Evolutionary conservation across 2,113 vertebrate species (phyloP).

Genomic region (Theristicus caerulescens): DNA sequence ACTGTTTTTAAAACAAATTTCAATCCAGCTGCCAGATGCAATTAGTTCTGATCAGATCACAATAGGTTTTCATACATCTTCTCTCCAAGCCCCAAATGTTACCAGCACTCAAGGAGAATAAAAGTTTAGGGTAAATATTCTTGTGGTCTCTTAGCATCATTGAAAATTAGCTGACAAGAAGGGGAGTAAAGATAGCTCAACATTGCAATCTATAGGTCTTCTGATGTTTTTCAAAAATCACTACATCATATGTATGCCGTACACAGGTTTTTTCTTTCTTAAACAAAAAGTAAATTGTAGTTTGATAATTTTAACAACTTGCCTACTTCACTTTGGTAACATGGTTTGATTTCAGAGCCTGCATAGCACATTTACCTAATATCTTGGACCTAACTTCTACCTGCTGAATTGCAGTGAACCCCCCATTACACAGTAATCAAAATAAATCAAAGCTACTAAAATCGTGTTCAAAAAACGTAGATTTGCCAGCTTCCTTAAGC

Average conservation of each 20-base stretch:
- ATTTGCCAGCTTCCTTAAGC: neutral
- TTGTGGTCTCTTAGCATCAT: neutral
- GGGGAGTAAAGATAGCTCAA: neutral
- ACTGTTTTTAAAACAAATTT: neutral
- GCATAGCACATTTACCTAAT: neutral
- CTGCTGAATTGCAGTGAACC: neutral
- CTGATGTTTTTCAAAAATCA: neutral
- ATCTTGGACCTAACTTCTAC: neutral
- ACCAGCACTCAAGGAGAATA: neutral
- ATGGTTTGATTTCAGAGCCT: neutral
- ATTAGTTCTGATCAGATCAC: neutral
- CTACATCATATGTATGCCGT: neutral
- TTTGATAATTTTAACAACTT: neutral
- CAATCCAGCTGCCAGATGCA: neutral
- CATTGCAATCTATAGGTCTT: neutral
- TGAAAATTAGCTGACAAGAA: neutral
- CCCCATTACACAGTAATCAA: neutral
- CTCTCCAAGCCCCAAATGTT: neutral
- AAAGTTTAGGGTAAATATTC: neutral
- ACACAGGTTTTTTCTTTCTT: neutral
- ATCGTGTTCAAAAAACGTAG: rapidly evolving
- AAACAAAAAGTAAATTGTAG: neutral
- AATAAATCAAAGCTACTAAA: neutral
- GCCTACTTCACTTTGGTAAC: neutral
- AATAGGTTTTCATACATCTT: neutral